Evolutionary conservation across 2,888 invertebrate species (phyloP), one percentile per base, ranked within the genome.

Genomic region (Yponomeuta malinellus): DNA sequence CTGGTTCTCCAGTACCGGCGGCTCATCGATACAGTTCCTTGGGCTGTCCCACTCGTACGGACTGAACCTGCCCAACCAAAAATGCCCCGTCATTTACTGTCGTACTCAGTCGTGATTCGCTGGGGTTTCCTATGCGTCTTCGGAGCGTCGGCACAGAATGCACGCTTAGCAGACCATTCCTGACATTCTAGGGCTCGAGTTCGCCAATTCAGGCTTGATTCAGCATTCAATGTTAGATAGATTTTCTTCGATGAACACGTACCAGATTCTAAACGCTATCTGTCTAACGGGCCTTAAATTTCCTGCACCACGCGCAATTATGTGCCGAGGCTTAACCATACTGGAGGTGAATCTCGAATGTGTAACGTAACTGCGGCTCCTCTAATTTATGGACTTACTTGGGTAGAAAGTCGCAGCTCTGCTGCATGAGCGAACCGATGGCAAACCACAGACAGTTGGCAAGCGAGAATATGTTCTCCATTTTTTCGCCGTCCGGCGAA

Each of bases 391-490:
- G 12, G 31, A 31, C 95, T 95, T 96, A 97, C 97, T 97, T 97
- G 89, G 98, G 98, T 79, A 98, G 93, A 92, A 98, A 97, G 92
- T 98, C 98, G 93, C 97, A 98, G 86, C 98, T 98, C 93, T 98
- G 98, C 87, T 98, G 98, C 96, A 98, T 97, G 79, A 98, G 94
- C 68, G 97, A 97, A 80, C 97, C 97, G 78, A 98, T 97, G 78
- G 98, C 97, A 92, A 99, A 99, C 99, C 99, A 99, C 93, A 98
- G 95, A 92, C 98, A 97, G 94, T 98, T 98, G 92, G 96, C 94
- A 85, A 96, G 92, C 73, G 96, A 97, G 93, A 98, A 98, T 88
- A 97, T 97, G 86, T 98, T 98, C 91, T 98, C 97, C 85, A 98
- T 95, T 93, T 96, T 96, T 81, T 94, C 94, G 72, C 96, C 95